Percentiles rank a stretch among this genome's conserved stretches.
phyloP scores from a whole-genome alignment of 2,797 vertebrate genomes.

The Lerista edwardsae region DNA sequence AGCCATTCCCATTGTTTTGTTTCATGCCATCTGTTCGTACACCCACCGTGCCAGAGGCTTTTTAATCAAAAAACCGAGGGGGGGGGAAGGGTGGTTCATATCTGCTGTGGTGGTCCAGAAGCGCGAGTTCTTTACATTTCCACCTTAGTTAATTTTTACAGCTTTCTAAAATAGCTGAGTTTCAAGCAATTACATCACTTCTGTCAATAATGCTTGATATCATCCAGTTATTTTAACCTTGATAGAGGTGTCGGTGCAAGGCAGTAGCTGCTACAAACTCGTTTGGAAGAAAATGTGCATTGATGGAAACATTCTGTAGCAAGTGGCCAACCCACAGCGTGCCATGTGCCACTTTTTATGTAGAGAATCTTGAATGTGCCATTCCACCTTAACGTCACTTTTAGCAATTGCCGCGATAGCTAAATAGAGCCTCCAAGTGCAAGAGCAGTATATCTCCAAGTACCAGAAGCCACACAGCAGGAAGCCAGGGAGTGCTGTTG shows the following conservation, averaged over 20 bases:
- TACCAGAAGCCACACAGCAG: too few species aligned
- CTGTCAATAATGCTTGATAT: conserved; percentile 5
- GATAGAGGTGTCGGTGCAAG: conserved; percentile 33
- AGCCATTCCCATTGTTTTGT: conserved; percentile 40
- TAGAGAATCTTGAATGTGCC: too few species aligned
- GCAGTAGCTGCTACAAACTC: conserved; percentile 48
- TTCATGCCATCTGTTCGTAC: conserved; percentile 49
- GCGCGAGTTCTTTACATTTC: conserved; percentile 12
- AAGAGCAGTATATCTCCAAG: too few species aligned
- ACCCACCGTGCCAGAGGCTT: conserved; percentile 13
- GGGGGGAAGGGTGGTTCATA: neutral
- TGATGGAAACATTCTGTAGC: conserved; percentile 22
- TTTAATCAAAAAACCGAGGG: conserved; percentile 9
- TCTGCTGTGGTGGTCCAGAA: conserved; percentile 41
- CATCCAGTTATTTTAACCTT: conserved; percentile 27
- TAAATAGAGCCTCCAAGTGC: conserved; percentile 31
- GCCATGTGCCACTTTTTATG: too few species aligned
- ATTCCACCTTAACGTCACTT: too few species aligned
- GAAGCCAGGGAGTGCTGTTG: too few species aligned
- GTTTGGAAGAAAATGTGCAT: conserved; percentile 13
- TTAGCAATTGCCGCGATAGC: too few species aligned
- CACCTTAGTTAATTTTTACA: conserved; percentile 19
- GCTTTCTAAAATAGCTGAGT: conserved; percentile 29
- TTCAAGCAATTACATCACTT: conserved; percentile 33
- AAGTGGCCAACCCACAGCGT: too few species aligned